These are phyloP conservation scores for Parapsyche elsis DNA, from an alignment of 1,140 invertebrate species.

Conservation along the genomic window DNA sequence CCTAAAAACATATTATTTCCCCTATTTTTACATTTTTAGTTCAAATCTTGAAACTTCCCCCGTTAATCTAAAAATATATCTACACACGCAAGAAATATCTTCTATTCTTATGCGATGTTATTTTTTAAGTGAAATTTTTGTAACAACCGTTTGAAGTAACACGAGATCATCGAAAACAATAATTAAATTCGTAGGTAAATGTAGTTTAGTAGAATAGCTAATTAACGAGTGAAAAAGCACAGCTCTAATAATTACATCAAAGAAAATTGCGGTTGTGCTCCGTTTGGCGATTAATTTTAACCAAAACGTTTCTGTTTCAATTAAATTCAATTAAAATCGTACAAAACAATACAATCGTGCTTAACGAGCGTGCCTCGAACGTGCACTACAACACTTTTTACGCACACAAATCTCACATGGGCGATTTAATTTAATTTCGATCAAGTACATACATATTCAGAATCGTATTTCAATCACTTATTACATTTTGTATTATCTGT, in stretches of 20 bases:
- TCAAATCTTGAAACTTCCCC: neutral
- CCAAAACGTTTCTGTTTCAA: neutral
- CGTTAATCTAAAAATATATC: neutral
- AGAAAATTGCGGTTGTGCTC: neutral
- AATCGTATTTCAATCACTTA: too few species aligned
- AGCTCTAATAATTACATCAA: neutral
- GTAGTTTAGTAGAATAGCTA: neutral
- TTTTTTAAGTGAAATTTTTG: neutral
- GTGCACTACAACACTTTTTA: too few species aligned
- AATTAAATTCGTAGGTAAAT: neutral
- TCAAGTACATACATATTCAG: too few species aligned
- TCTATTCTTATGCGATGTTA: neutral
- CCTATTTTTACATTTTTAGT: slow-evolving; percentile 5
- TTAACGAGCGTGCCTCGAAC: too few species aligned
- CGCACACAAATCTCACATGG: too few species aligned
- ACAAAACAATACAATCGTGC: too few species aligned
- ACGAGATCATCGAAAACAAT: neutral
- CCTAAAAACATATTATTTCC: slow-evolving; percentile 13
- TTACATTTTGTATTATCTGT: too few species aligned
- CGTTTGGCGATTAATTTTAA: neutral
- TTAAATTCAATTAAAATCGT: too few species aligned
- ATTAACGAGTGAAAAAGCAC: slow-evolving; percentile 10
- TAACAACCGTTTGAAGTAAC: neutral
- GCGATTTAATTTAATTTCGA: too few species aligned
- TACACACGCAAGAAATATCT: neutral